Base-by-base conservation (phyloP, 2,888 invertebrate species). In the Hypena proboscidalis region DNA sequence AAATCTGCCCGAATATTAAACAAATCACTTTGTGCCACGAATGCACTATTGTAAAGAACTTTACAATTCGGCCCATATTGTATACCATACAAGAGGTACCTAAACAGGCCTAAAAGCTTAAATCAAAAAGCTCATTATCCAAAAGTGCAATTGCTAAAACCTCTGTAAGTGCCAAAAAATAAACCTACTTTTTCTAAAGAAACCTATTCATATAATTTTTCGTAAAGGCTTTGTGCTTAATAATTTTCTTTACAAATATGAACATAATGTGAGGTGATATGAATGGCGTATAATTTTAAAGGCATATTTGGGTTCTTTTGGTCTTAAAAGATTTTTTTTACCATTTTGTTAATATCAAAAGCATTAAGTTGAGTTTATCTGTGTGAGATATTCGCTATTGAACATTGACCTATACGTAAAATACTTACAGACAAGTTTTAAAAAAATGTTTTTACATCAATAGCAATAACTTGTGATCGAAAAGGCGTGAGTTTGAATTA, bases 151-250 rank as follows among this genome's bases (percentile, higher is more conserved):
- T 46, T 21, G 8, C 25, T 20, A 37, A 43, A 23, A 3, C 22
- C 34, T 47, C 25, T 30, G 17, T 17, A 29, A 62, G 35, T 31
- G 14, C 47, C 49, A 30, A 59, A 58, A 39, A 45, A 38, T 38
- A 35, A 31, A 15, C 23, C 33, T 41, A 17, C 14, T 27, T 29
- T 48, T 37, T 33, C 13, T 29, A 25, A 40, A 11, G 23, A 26
- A 5, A 21, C 4, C 44, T 39, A 41, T 58, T 58, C 59, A 54
- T 31, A 38, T 51, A 42, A 45, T 47, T 58, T 45, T 54, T 36
- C 31, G 32, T 50, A 39, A 58, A 31, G 10, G 59, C 50, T 58
- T 50, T 54, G 25, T 22, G 13, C 38, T 47, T 63, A 42, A 47
- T 33, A 33, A 39, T 49, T 34, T 48, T 35, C 41, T 49, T 58